Evolutionary conservation across 1,140 invertebrate genomes (phyloP).

Genomic region (Melanaphis sacchari): DNA sequence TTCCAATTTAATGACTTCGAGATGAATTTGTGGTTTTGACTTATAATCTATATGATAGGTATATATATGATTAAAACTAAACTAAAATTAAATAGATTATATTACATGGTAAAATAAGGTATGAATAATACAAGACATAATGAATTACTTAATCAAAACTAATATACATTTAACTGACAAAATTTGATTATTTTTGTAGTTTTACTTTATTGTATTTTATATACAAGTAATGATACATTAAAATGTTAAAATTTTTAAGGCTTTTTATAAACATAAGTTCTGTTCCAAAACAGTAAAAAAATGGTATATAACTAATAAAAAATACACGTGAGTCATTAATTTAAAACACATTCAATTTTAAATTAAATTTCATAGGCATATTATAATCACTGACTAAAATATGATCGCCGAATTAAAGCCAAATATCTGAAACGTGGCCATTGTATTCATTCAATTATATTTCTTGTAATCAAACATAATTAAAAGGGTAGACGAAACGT

Average conservation of each 20-base stretch:
- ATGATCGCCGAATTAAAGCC: not conserved
- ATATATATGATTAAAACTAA: not conserved
- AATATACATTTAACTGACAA: not conserved
- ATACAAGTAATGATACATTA: not conserved
- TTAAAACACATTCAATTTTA: not conserved
- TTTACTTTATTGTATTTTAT: not conserved
- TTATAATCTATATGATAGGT: not conserved
- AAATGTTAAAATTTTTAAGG: not conserved
- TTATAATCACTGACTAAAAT: not conserved
- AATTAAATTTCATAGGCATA: not conserved
- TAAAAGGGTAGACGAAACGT: not conserved
- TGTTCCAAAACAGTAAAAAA: not conserved
- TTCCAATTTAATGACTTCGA: not conserved
- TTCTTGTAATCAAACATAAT: slow-evolving; percentile 16
- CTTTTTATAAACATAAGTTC: not conserved
- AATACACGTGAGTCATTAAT: not conserved
- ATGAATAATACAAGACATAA: not conserved
- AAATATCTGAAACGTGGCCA: not conserved
- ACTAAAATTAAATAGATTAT: not conserved
- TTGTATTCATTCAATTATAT: not conserved
- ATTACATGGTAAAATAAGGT: not conserved
- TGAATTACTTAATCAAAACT: not conserved
- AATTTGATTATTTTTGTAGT: not conserved
- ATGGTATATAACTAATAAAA: not conserved
- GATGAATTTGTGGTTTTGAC: slow-evolving; percentile 6